Percentiles rank a stretch among this genome's conserved stretches.
phyloP scores from a whole-genome alignment of 2,113 vertebrate genomes.

The Laterallus jamaicensis region DNA sequence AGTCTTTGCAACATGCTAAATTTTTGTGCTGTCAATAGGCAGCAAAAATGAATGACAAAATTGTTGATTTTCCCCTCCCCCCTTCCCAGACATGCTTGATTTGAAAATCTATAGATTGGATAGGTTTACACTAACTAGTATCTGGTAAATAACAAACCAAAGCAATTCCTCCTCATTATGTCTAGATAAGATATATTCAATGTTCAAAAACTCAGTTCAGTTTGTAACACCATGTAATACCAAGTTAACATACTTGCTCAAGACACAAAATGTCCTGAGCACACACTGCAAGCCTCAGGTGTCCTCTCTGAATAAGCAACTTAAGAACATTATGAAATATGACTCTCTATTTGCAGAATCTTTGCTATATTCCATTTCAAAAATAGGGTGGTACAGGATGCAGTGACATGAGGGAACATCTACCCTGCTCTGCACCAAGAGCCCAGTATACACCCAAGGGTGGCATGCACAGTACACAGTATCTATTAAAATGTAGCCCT shows the following conservation, averaged over 20 bases:
- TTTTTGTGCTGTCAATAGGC: not conserved
- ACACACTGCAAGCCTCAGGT: not conserved
- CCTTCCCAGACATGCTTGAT: not conserved
- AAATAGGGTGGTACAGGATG: not conserved
- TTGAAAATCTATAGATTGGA: not conserved
- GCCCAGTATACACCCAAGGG: not conserved
- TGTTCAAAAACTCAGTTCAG: not conserved
- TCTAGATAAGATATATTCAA: not conserved
- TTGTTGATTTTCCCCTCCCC: rapidly evolving
- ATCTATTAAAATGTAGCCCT: not conserved
- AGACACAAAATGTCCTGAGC: not conserved
- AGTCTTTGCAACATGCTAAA: not conserved
- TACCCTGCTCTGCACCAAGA: not conserved
- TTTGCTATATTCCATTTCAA: not conserved
- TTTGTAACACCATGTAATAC: not conserved
- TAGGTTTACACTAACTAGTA: not conserved
- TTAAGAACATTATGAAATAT: not conserved
- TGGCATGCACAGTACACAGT: not conserved
- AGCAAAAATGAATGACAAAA: not conserved
- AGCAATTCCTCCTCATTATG: not conserved
- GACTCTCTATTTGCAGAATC: not conserved
- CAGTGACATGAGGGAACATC: not conserved
- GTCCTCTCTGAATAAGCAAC: not conserved
- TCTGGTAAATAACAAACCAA: not conserved
- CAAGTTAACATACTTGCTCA: not conserved